Evolutionary conservation across 2,888 invertebrate genomes (phyloP), one percentile per base, ranked within the genome.

Genomic region (Amphipoea lucens): DNA sequence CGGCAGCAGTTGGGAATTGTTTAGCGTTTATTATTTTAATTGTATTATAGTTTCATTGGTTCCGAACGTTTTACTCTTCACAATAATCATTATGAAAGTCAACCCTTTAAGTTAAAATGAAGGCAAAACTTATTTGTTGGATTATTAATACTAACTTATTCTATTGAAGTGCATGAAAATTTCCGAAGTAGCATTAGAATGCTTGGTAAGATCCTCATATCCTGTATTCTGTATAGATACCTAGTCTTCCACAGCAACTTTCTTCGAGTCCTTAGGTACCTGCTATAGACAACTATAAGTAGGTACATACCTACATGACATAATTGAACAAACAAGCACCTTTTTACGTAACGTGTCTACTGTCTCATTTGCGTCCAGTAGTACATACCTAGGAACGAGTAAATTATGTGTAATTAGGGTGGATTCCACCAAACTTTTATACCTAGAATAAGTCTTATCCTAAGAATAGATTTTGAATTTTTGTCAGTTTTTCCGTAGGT

Each of bases 11-110:
- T 68, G 54, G 36, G 63, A 76, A 45, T 40, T 36, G 42, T 69
- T n/a, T 70, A 12, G 36, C 23, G 60, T 51, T 75, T 36, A 74
- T 62, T 62, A 54, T 11, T 82, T 68, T 23, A 57, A 60, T 73
- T 81, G 23, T 60, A 29, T 42, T 67, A 11, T 20, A 65, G 51
- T 66, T 42, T 74, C n/a, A 67, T 60, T 66, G 4, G 36, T 51
- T 42, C 51, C 7, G 40, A 45, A 72, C 54, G 40, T 45, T 54
- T 72, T 20, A 54, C 20, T 80, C 1, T 4, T 54, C 4, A 36
- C 40, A n/a, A 36, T 68, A 51, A 12, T 17, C 20, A 54, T 69
- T 79, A 42, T 4, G 17, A 45, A 80, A 36, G 12, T 40, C 17
- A 62, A 54, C n/a, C 9, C 14, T 20, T n/a, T 62, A 4, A 11